These are phyloP conservation scores for Atrina japonica DNA, from an alignment of 2,888 invertebrate species.

Conservation along the genomic window DNA sequence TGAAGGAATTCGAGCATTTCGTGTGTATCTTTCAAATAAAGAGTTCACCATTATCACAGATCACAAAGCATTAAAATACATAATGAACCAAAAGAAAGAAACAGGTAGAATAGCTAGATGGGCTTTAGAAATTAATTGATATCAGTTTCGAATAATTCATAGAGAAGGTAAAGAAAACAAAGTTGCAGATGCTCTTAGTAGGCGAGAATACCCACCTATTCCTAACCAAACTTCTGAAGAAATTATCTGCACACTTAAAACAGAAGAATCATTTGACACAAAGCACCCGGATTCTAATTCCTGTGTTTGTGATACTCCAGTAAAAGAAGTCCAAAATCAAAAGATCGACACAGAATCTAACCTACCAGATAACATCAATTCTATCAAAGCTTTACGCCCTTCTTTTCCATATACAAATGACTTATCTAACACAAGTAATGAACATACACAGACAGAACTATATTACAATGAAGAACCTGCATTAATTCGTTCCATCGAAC, in stretches of 20 bases:
- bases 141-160: constrained; percentile 30
- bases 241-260: too few species aligned
- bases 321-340: too few species aligned
- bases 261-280: too few species aligned
- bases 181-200: constrained; percentile 34
- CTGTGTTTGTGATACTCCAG: too few species aligned
- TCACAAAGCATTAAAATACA: constrained; percentile 41
- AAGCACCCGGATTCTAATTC: too few species aligned
- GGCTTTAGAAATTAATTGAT: constrained; percentile 38
- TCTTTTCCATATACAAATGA: too few species aligned
- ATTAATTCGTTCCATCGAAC: too few species aligned
- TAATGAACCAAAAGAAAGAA: constrained; percentile 17
- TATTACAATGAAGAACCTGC: too few species aligned
- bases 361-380: too few species aligned
- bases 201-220: constrained; percentile 24
- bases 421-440: background rate
- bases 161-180: constrained; percentile 13
- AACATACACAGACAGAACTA: background rate
- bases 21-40: constrained; percentile 33
- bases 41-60: constrained; percentile 41
- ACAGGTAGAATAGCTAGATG: constrained; percentile 38
- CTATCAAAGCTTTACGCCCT: too few species aligned
- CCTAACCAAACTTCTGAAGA: too few species aligned
- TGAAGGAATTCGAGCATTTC: constrained; percentile 16
- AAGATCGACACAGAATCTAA: too few species aligned